Evolutionary conservation across 2,113 vertebrate genomes (phyloP), one percentile per base, ranked within the genome.

Genomic region (Oryzias celebensis): DNA sequence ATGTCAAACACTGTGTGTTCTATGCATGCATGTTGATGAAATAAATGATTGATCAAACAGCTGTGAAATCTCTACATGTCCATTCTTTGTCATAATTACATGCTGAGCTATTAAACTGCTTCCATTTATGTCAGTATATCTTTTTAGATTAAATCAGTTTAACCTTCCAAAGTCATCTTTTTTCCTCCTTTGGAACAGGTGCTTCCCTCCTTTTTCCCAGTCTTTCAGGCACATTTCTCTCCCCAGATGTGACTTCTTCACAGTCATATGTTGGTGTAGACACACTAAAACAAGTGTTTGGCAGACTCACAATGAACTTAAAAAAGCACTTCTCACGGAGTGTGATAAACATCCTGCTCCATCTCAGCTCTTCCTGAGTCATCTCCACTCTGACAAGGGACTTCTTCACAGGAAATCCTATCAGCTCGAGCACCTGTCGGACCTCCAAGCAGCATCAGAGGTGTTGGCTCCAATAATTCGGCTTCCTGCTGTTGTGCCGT

Each of bases 151-250:
- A 36, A 36, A 36, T 36, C 36, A 12, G 10, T 36, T 36, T 36
- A 10, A 36, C 3, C 36, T 12, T 12, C 7, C 10, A 36, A 36
- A 36, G 8, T 36, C 36, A 8, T 2, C 10, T 36, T 36, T 2
- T 12, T 36, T 10, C 43, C 65, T 28, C 65, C 62, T 36, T 28
- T 71, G 24, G 82, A 85, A 84, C 82, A 89, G 58, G 82, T 85
- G 59, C 57, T 62, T 53, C 62, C 43, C 65, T 52, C 60, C 20
- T 52, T 65, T 71, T 68, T 48, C 51, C 45, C 36, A 36, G 71
- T 73, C 68, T 66, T 50, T 54, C 54, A 78, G 81, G 85, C 73
- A 80, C 82, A 85, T 81, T 58, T 58, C 17, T 46, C 52, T 55
- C 56, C 56, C 54, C 46, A 1, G 69, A 62, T 58, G 17, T 7